phyloP scores from a whole-genome alignment of 2,797 vertebrate genomes.

The Ctenosaura bakeri region DNA sequence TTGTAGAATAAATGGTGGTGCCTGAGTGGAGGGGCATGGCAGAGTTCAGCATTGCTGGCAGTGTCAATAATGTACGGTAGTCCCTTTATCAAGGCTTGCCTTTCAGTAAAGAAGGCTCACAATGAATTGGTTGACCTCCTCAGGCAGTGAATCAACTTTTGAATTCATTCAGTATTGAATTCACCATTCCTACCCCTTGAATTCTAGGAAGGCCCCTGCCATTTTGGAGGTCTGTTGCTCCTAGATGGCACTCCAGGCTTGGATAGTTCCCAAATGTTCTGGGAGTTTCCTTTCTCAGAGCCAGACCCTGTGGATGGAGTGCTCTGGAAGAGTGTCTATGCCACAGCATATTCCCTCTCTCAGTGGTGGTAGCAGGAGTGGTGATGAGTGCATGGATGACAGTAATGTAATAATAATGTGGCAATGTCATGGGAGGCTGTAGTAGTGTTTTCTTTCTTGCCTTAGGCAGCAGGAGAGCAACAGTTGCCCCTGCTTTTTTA shows the following conservation, averaged over 20 bases:
- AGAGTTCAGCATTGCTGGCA: too few species aligned
- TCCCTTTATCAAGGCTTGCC: not conserved
- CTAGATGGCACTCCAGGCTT: not conserved
- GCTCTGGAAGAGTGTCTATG: not conserved
- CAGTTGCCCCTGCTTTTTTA: not conserved
- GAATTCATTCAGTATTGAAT: not conserved
- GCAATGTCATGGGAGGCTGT: not conserved
- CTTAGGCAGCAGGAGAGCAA: not conserved
- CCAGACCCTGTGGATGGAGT: not conserved
- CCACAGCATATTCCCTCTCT: not conserved
- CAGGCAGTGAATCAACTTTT: not conserved
- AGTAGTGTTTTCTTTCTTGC: not conserved
- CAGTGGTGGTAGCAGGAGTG: not conserved
- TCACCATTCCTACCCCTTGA: not conserved
- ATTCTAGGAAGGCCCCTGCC: not conserved
- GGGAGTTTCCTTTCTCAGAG: not conserved
- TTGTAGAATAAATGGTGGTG: too few species aligned
- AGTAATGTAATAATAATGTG: not conserved
- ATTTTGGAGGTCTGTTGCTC: not conserved
- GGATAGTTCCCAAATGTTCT: not conserved
- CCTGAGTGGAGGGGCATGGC: not conserved
- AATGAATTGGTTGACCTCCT: not conserved
- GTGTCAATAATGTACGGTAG: too few species aligned
- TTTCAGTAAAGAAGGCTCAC: not conserved
- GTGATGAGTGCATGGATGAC: not conserved